These are phyloP conservation scores for Orussus abietinus DNA, from an alignment of 1,140 invertebrate species.

Conservation along the genomic window DNA sequence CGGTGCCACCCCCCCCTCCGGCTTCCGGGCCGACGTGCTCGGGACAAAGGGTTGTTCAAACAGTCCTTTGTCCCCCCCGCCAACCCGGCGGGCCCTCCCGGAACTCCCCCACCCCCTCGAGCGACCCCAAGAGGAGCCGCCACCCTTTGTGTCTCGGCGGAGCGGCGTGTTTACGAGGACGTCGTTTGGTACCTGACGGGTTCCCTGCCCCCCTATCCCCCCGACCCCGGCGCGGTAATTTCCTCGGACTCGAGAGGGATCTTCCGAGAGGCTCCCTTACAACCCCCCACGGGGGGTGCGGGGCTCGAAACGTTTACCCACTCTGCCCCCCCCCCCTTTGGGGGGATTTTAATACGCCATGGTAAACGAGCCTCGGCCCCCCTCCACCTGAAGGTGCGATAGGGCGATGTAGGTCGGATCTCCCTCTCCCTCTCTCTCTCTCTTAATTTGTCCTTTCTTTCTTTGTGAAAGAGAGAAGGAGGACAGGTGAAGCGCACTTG, in stretches of 20 bases:
- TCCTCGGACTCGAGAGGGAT: no score
- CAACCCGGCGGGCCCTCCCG: no score
- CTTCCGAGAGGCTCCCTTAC: no score
- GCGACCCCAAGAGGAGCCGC: slow-evolving; percentile 7
- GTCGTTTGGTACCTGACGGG: slow-evolving; percentile 23
- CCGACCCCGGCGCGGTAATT: no score
- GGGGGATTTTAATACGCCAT: no score
- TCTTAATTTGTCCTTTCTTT: neutral
- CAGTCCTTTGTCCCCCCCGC: slow-evolving; percentile 35
- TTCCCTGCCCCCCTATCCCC: neutral
- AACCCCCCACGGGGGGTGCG: no score
- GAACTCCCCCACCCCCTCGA: neutral
- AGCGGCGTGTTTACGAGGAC: slow-evolving; percentile 31
- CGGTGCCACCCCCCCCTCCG: slow-evolving; percentile 31
- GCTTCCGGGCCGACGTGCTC: slow-evolving; percentile 24
- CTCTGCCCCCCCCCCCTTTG: no score
- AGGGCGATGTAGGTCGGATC: no score
- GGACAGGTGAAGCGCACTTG: no score
- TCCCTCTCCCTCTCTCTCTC: neutral
- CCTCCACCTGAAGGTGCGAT: no score
- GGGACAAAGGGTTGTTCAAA: slow-evolving; percentile 41
- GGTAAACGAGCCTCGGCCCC: no score
- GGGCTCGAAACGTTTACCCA: no score
- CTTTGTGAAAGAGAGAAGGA: neutral
- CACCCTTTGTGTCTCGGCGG: slow-evolving; percentile 23